Evolutionary conservation across 2,797 vertebrate genomes (phyloP), one percentile per base, ranked within the genome.

Genomic region (Fistularia commersonii): DNA sequence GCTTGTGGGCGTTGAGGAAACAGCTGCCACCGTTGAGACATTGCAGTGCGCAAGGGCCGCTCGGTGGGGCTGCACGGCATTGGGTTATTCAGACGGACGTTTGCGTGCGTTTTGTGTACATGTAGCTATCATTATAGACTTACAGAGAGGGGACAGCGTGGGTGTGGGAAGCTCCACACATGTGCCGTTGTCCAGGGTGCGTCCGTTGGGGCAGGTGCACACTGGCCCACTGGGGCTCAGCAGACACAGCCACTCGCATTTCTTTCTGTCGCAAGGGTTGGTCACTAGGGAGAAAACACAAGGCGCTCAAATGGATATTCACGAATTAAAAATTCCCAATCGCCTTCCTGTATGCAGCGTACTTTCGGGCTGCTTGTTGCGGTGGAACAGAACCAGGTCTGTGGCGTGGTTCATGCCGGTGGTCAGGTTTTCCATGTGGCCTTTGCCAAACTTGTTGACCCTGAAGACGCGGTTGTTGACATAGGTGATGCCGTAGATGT

Each of bases 211-310:
- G 76, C 96, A 98, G 54, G 92, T 95, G 71, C 96, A 98, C 51
- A 97, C 95, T 0, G 96, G 93, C 8, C 96, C 96, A 0, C 93
- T 97, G 74, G 96, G 96, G 65, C 93, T 98, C 23, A 98, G 90
- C 76, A 98, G 88, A 77, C 96, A 98, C 37, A 98, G 89, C 96
- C 96, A 98, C 64, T 96, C 95, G 0, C 96, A 98, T 61, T 96
- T 98, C 91, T 97, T 98, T 53, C 93, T 91, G 88, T 98, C 96
- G 6, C 96, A 98, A 3, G 96, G 95, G 80, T 98, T 98, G 45
- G 89, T 88, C 82, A 96, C 95, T 98, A 81, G 12, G 3, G 38
- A 9, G 38, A 40, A 50, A 3, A 41, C 1, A 37, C 6, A 77
- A 34, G 51, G 42, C 44, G 1, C 31, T 11, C 51, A 12, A 13